Evolutionary conservation across 2,888 invertebrate genomes (phyloP).

Genomic region (Acleris emargana): DNA sequence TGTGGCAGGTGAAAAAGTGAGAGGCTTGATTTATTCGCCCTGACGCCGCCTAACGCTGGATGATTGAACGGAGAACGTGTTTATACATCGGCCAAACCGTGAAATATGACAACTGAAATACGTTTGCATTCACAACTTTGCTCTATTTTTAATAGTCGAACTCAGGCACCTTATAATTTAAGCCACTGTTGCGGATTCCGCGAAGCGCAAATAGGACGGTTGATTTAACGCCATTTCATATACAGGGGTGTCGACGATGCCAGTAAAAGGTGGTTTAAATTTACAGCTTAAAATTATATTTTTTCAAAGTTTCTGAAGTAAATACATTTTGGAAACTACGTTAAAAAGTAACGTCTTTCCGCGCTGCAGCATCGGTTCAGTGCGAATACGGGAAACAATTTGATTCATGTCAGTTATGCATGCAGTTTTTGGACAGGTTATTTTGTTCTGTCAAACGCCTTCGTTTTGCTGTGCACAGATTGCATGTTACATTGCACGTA

Average conservation of each 20-base stretch:
- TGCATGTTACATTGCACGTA: slow-evolving; percentile 47
- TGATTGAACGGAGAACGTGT: slow-evolving; percentile 82
- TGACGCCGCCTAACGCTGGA: slow-evolving; percentile 78
- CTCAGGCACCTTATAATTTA: slow-evolving; percentile 14
- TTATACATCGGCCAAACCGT: slow-evolving; percentile 76
- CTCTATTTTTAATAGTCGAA: slow-evolving; percentile 57
- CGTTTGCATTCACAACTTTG: slow-evolving; percentile 48
- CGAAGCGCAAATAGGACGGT: slow-evolving; percentile 11
- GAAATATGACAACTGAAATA: slow-evolving; percentile 78
- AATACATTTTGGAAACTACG: neutral
- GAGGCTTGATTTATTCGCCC: slow-evolving; percentile 81
- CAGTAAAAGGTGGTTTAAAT: neutral
- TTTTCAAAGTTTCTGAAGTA: neutral
- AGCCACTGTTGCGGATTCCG: slow-evolving; percentile 6
- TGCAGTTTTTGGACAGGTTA: slow-evolving; percentile 65
- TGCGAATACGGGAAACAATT: slow-evolving; percentile 57
- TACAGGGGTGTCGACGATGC: neutral
- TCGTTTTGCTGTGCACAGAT: slow-evolving; percentile 52
- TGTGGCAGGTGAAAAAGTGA: slow-evolving; percentile 84
- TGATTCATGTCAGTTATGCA: slow-evolving; percentile 69
- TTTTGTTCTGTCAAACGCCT: slow-evolving; percentile 70
- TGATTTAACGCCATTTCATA: neutral
- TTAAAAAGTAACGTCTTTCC: neutral
- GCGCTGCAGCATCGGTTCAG: slow-evolving; percentile 54
- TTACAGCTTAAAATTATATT: neutral